phyloP scores from a whole-genome alignment of 37 sponge, comb jelly and placozoan genomes.

The Bolinopsis microptera region DNA sequence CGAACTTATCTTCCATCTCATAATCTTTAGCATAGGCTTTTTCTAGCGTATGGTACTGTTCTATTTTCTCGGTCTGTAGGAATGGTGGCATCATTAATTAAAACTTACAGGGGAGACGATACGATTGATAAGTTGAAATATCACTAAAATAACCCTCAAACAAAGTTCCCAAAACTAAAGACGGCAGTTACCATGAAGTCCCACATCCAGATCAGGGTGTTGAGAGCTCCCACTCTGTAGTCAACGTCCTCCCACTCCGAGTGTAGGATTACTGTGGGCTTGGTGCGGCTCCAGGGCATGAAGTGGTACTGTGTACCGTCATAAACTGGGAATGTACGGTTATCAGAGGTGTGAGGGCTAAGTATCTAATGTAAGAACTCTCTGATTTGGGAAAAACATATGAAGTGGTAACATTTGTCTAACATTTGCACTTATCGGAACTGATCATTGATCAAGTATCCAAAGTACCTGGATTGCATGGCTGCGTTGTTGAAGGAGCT shows the following conservation, averaged over 20 bases:
- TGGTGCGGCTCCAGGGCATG: constrained; percentile 62
- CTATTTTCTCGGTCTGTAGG: neutral
- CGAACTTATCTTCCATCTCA: neutral
- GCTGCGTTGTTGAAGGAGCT: constrained; percentile 57
- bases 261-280: constrained; percentile 38
- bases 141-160: too few relatives aligned
- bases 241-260: constrained; percentile 54
- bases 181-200: constrained; percentile 39
- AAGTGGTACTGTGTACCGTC: constrained; percentile 60
- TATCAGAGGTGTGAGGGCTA: too few relatives aligned
- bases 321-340: neutral
- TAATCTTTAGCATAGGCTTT: constrained; percentile 34
- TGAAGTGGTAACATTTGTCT: too few relatives aligned
- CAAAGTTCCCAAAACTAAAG: too few relatives aligned
- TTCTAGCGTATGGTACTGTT: neutral
- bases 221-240: constrained; percentile 10
- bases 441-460: neutral
- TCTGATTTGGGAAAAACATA: too few relatives aligned
- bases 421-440: neutral
- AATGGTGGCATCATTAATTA: too few relatives aligned
- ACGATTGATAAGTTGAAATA: too few relatives aligned
- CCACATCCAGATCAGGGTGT: constrained; percentile 46
- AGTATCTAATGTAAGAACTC: too few relatives aligned
- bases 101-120: too few relatives aligned
- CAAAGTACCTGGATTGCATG: constrained; percentile 41